phyloP scores from a whole-genome alignment of 2,113 vertebrate genomes.

The Sturnira hondurensis region DNA sequence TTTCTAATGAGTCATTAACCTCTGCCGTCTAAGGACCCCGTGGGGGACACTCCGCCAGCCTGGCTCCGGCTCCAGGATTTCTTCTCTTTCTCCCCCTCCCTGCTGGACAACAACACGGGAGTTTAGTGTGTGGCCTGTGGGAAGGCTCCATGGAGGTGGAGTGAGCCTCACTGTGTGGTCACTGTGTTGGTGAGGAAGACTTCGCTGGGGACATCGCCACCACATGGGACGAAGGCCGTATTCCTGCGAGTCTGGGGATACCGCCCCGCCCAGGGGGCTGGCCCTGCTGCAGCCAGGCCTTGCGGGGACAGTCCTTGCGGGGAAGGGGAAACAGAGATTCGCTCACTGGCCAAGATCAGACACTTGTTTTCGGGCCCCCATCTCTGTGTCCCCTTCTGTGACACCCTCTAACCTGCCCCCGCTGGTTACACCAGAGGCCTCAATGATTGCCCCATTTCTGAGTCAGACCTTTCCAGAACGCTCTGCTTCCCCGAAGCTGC shows the following conservation, averaged over 20 bases:
- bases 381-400: fast-evolving
- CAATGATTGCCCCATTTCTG: fast-evolving
- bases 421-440: background rate
- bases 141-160: background rate
- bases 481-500: background rate
- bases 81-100: background rate
- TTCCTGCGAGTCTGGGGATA: no score
- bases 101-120: background rate
- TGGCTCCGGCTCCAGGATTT: background rate
- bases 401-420: fast-evolving
- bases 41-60: background rate
- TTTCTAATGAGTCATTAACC: background rate
- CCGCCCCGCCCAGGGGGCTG: background rate
- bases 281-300: background rate
- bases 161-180: background rate
- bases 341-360: fast-evolving
- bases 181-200: background rate
- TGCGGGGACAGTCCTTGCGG: background rate
- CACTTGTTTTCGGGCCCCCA: fast-evolving
- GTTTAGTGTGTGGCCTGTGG: background rate
- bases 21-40: background rate
- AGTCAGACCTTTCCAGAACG: fast-evolving
- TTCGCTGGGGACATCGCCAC: fast-evolving
- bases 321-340: background rate
- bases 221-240: no score